Conservation (phyloP, 1,140 invertebrate genomes). For the Andricus grossulariae region DNA sequence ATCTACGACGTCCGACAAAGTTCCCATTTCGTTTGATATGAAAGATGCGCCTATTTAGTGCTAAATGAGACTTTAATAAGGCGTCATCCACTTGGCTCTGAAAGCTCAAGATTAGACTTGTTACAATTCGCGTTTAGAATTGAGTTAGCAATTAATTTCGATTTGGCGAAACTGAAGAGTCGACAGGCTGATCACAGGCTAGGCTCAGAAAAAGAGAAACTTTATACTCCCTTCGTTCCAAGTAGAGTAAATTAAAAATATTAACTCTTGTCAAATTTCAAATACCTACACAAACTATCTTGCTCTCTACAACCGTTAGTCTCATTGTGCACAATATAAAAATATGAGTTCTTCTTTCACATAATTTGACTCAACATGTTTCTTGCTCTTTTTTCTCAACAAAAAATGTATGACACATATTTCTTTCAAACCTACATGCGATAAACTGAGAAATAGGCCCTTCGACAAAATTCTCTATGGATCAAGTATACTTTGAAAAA, state of each 20-base stretch:
- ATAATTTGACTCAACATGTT: neutral
- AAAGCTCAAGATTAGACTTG: conserved; percentile 16
- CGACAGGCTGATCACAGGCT: conserved; percentile 11
- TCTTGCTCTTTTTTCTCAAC: neutral
- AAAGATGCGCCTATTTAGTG: conserved; percentile 16
- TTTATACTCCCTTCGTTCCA: neutral
- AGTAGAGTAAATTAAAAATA: neutral
- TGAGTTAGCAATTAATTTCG: conserved; percentile 26
- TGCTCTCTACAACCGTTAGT: neutral
- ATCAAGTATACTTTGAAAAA: no score
- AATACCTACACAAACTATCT: no score
- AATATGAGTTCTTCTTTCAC: neutral
- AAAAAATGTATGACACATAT: no score
- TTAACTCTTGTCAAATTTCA: neutral
- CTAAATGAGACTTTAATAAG: conserved; percentile 26
- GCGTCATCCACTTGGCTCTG: conserved; percentile 16
- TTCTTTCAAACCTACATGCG: no score
- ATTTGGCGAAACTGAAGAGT: conserved; percentile 12
- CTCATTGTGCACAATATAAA: neutral
- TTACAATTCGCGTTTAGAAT: neutral
- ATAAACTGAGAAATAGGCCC: no score
- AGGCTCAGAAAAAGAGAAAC: neutral
- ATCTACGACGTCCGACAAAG: conserved; percentile 30
- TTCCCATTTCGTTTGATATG: neutral
- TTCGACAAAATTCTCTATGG: no score